Conservation (phyloP, 1,140 invertebrate genomes). For the Zaprionus tsacasi region DNA sequence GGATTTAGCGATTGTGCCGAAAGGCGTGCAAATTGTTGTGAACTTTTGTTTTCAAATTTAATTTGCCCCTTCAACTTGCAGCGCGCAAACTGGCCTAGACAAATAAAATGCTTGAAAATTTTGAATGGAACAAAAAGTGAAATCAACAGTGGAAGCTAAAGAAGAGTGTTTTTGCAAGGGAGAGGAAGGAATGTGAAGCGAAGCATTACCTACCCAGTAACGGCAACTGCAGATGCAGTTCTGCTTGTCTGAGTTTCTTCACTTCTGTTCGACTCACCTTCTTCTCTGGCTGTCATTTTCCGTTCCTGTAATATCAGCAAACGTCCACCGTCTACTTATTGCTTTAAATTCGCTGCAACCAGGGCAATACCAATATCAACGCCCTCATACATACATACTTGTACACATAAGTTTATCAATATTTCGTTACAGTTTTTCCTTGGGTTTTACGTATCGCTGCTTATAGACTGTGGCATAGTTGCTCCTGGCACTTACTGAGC, state of each 20-base stretch:
- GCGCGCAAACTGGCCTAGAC: slow-evolving; percentile 50
- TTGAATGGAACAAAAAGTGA: slow-evolving; percentile 48
- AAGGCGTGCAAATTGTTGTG: slow-evolving; percentile 71
- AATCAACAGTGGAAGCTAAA: slow-evolving; percentile 34
- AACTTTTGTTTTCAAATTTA: slow-evolving; percentile 65
- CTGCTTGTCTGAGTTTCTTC: slow-evolving; percentile 21
- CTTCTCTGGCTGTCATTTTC: slow-evolving; percentile 27
- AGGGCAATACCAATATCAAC: slow-evolving; percentile 40
- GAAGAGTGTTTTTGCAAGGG: not conserved
- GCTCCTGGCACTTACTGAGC: slow-evolving; percentile 71
- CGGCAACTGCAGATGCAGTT: slow-evolving; percentile 24
- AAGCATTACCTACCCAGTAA: slow-evolving; percentile 44
- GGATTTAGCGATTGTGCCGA: slow-evolving; percentile 67
- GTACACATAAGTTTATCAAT: slow-evolving; percentile 33
- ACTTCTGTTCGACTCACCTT: slow-evolving; percentile 36
- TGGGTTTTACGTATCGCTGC: slow-evolving; percentile 64
- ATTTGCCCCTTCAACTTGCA: slow-evolving; percentile 17
- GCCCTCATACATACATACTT: slow-evolving; percentile 10
- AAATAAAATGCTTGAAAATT: slow-evolving; percentile 70
- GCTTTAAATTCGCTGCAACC: slow-evolving; percentile 53
- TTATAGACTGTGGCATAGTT: slow-evolving; percentile 72
- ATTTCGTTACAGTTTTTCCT: slow-evolving; percentile 60
- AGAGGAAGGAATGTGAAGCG: slow-evolving; percentile 22
- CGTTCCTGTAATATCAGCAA: slow-evolving; percentile 51
- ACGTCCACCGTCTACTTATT: slow-evolving; percentile 66